These are phyloP conservation scores for Bergia sp. DNA, from an alignment of 92 coral and sea anemone species.

Conservation along the genomic window DNA sequence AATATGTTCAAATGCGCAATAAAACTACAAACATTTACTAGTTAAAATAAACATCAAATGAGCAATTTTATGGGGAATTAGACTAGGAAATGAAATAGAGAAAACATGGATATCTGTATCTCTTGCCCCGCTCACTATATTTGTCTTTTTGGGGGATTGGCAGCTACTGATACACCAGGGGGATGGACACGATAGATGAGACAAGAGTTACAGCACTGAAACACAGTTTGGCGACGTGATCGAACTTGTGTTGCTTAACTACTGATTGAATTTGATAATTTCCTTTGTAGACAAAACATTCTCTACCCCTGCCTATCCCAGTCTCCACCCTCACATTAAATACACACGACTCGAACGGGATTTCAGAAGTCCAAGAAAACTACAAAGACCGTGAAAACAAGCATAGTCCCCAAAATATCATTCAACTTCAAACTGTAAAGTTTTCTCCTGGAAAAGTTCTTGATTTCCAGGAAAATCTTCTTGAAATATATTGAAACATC, in stretches of 20 bases:
- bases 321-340: neutral
- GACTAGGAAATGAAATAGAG: neutral
- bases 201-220: neutral
- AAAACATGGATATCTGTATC: neutral
- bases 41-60: neutral
- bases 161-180: too few relatives aligned
- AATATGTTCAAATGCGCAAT: too few relatives aligned
- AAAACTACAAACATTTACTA: too few relatives aligned
- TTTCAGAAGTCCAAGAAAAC: too few relatives aligned
- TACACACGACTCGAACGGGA: neutral
- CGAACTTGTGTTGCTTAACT: neutral
- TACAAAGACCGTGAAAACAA: too few relatives aligned
- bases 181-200: neutral
- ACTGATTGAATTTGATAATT: neutral
- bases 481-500: neutral
- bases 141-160: too few relatives aligned
- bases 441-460: too few relatives aligned
- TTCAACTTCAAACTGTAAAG: too few relatives aligned
- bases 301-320: neutral
- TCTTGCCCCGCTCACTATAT: too few relatives aligned
- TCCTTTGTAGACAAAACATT: neutral
- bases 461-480: neutral
- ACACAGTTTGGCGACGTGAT: neutral
- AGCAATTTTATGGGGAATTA: neutral
- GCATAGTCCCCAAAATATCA: too few relatives aligned